Evolutionary conservation across 2,797 vertebrate genomes (phyloP).

Genomic region (Gephyroberyx darwinii): DNA sequence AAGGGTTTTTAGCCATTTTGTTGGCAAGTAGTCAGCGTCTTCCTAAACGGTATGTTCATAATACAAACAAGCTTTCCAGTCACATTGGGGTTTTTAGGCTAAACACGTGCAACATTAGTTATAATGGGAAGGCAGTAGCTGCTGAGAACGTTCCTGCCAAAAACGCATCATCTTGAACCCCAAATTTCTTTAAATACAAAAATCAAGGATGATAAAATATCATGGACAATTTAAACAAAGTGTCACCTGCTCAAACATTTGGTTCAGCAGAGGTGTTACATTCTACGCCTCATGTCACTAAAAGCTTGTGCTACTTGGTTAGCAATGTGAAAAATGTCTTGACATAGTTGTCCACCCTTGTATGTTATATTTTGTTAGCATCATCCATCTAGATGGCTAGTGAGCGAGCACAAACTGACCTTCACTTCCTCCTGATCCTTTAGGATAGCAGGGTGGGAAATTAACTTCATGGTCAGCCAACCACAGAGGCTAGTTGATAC

Average conservation of each 20-base stretch:
- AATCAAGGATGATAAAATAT: conserved; percentile 22
- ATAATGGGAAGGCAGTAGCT: conserved; percentile 23
- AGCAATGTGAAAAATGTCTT: conserved; percentile 34
- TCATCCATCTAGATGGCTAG: conserved; percentile 19
- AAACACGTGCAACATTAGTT: background rate
- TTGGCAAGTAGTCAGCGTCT: background rate
- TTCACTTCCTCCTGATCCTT: conserved; percentile 5
- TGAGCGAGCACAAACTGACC: conserved; percentile 18
- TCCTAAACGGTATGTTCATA: background rate
- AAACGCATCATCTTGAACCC: conserved; percentile 12
- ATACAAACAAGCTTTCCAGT: background rate
- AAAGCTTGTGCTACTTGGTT: conserved; percentile 42
- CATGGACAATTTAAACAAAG: conserved; percentile 19
- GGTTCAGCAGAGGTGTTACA: conserved; percentile 33
- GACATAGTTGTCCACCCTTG: conserved; percentile 8
- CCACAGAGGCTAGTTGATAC: background rate
- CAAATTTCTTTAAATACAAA: conserved; percentile 10
- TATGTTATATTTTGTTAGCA: conserved; percentile 18
- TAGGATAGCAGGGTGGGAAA: conserved; percentile 48
- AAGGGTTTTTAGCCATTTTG: conserved; percentile 1
- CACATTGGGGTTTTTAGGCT: background rate
- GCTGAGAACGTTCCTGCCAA: background rate
- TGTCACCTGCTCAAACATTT: conserved; percentile 27
- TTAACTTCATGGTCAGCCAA: conserved; percentile 12
- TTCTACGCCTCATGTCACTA: conserved; percentile 57